phyloP scores from a whole-genome alignment of 2,888 invertebrate species.

The Orthonychiurus folsomi region DNA sequence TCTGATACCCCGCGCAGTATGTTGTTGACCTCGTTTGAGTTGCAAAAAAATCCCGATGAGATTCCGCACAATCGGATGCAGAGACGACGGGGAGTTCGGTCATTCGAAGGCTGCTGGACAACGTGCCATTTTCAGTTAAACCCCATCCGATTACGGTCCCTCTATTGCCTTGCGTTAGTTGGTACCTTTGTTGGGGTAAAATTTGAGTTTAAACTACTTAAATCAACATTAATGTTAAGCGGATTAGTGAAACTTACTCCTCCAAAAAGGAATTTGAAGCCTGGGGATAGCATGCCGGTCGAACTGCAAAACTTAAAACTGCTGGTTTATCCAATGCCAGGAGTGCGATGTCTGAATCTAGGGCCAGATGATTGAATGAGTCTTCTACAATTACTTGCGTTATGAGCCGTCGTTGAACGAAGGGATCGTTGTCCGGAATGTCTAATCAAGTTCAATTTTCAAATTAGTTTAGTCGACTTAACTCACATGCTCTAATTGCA shows the following conservation, averaged over 20 bases:
- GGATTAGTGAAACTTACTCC: constrained; percentile 17
- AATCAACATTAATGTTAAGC: constrained; percentile 4
- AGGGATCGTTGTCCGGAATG: constrained; percentile 36
- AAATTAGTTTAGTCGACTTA: too few relatives aligned
- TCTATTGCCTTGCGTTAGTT: constrained; percentile 37
- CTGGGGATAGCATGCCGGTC: constrained; percentile 48
- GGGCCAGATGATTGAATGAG: constrained; percentile 34
- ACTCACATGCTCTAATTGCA: too few relatives aligned
- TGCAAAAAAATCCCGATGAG: constrained; percentile 37
- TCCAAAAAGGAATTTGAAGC: constrained; percentile 37
- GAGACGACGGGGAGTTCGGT: constrained; percentile 37
- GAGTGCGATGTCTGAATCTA: constrained; percentile 52
- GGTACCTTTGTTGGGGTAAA: constrained; percentile 19
- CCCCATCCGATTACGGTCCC: constrained; percentile 50
- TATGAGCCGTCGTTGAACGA: constrained; percentile 32
- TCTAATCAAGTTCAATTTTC: too few relatives aligned
- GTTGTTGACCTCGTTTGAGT: constrained; percentile 39
- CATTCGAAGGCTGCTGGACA: constrained; percentile 31
- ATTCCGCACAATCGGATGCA: constrained; percentile 31
- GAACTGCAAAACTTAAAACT: constrained; percentile 45
- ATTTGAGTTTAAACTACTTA: neutral
- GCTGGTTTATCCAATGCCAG: constrained; percentile 46
- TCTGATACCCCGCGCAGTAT: constrained; percentile 38
- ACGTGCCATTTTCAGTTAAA: constrained; percentile 50
- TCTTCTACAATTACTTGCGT: constrained; percentile 36